phyloP scores from a whole-genome alignment of 1,140 invertebrate genomes.

The Drosophila nigromelanica region DNA sequence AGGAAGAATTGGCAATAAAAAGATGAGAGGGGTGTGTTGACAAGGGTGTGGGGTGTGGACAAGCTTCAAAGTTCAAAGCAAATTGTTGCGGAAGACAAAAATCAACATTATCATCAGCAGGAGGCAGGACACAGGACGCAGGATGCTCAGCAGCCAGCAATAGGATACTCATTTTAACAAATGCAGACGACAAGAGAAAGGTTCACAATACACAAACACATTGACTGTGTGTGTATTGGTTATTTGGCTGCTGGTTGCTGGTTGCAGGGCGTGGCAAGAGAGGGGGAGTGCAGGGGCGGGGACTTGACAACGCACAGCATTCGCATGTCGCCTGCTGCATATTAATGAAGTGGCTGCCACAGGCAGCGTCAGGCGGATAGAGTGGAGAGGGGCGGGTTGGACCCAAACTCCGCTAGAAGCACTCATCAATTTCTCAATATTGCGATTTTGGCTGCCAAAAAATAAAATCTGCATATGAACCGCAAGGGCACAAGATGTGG shows the following conservation, averaged over 20 bases:
- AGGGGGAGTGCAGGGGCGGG: neutral
- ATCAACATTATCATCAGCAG: conserved; percentile 79
- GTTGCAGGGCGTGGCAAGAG: too few relatives aligned
- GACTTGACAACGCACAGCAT: conserved; percentile 49
- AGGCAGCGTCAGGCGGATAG: conserved; percentile 6
- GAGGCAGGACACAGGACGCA: conserved; percentile 48
- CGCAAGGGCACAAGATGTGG: conserved; percentile 20
- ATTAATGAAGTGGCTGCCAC: conserved; percentile 74
- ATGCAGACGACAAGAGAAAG: conserved; percentile 57
- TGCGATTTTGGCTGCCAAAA: conserved; percentile 45
- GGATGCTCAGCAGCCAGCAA: conserved; percentile 47
- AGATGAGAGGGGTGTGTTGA: conserved; percentile 2
- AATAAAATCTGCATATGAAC: conserved; percentile 65
- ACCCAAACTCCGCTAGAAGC: conserved; percentile 26
- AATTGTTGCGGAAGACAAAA: conserved; percentile 81
- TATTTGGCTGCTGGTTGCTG: neutral
- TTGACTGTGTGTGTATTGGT: conserved; percentile 8
- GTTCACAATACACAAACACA: conserved; percentile 9
- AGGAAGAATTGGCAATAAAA: conserved; percentile 3
- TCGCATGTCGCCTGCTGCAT: conserved; percentile 73
- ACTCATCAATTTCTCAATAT: conserved; percentile 78
- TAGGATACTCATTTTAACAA: conserved; percentile 68
- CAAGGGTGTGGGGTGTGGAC: too few relatives aligned
- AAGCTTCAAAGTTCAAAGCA: conserved; percentile 68
- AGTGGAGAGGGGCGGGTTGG: neutral